Percentiles rank a stretch among this genome's conserved stretches.
Conservation (phyloP, 2,113 vertebrate species). For the Procavia capensis region DNA sequence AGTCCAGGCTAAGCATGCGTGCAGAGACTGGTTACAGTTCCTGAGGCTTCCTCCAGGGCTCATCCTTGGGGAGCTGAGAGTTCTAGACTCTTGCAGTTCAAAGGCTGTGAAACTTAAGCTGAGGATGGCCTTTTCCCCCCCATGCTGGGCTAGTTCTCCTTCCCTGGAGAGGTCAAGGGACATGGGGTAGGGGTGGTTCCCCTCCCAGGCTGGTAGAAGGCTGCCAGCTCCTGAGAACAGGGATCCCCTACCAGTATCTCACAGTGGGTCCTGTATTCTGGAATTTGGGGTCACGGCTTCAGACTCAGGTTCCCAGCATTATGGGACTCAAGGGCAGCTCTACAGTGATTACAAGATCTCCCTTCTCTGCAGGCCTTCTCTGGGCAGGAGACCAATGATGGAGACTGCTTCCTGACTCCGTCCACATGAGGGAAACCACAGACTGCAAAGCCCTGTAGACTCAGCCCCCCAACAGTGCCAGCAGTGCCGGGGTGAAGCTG, state of each 20-base stretch:
- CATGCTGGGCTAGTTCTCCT: too few species aligned
- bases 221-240: neutral
- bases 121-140: neutral
- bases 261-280: neutral
- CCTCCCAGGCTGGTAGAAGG: neutral
- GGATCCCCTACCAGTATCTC: neutral
- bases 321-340: neutral
- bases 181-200: neutral
- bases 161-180: neutral
- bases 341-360: fast-evolving
- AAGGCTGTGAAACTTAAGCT: neutral
- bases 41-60: neutral
- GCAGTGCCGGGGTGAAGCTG: neutral
- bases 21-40: neutral
- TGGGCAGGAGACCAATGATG: neutral
- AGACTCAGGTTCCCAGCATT: neutral
- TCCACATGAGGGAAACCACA: neutral
- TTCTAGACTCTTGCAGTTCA: neutral
- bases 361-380: neutral
- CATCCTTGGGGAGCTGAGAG: too few species aligned
- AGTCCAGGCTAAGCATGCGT: neutral
- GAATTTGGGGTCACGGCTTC: neutral
- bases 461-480: neutral
- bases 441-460: neutral
- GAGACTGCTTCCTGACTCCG: neutral